These are phyloP conservation scores for Scartelaos histophorus DNA, from an alignment of 2,113 vertebrate species.

Conservation along the genomic window DNA sequence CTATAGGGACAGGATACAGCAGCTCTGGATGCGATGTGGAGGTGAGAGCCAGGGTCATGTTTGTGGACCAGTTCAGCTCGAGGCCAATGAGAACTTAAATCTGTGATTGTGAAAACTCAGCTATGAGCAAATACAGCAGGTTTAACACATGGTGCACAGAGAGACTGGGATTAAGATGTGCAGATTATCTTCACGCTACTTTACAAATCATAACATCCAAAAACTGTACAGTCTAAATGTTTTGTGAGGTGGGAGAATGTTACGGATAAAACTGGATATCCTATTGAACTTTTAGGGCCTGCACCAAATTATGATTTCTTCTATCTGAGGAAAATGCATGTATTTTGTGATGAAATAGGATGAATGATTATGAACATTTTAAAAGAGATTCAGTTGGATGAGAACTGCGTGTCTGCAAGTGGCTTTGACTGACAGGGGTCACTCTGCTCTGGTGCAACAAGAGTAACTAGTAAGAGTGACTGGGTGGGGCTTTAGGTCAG, in stretches of 20 bases:
- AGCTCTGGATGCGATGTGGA: conserved; percentile 3
- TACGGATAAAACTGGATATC: not conserved
- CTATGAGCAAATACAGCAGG: conserved; percentile 38
- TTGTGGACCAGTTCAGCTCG: conserved; percentile 44
- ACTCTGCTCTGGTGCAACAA: no score
- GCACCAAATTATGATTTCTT: not conserved
- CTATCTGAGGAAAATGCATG: no score
- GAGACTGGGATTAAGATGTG: conserved; percentile 8
- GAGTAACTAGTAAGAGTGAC: no score
- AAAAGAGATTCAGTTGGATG: no score
- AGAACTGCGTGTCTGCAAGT: no score
- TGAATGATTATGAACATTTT: no score
- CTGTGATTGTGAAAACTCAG: conserved; percentile 31
- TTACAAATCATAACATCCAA: conserved; percentile 3
- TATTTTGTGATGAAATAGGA: no score
- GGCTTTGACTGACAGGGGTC: no score
- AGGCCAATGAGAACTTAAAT: conserved; percentile 25
- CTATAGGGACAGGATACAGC: conserved; percentile 18
- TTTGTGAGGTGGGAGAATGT: not conserved
- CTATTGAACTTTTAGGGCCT: not conserved
- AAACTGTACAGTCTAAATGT: not conserved
- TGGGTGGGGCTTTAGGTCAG: no score
- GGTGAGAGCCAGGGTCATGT: conserved; percentile 42
- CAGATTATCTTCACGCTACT: conserved; percentile 11
- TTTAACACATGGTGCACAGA: conserved; percentile 17